phyloP scores from a whole-genome alignment of 2,113 vertebrate species.

The Corythoichthys intestinalis region DNA sequence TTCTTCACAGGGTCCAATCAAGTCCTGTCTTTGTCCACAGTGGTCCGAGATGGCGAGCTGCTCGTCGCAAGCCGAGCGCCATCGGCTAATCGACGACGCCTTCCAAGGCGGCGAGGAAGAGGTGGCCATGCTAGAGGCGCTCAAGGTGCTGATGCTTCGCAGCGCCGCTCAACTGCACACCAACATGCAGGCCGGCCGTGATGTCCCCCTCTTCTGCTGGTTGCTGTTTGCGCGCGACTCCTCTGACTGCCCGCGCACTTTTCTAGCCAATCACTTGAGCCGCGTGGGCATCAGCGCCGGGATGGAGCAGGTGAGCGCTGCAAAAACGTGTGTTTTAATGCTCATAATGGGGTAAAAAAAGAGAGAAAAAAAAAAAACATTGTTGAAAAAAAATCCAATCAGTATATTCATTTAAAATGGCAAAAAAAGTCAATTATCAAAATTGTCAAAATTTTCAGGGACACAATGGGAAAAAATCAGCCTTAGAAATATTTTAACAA shows the following conservation, averaged over 20 bases:
- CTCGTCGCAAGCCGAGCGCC: constrained; percentile 63
- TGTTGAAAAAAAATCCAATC: no score
- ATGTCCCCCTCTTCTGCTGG: constrained; percentile 93
- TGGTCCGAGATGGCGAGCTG: constrained; percentile 60
- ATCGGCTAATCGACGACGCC: constrained; percentile 78
- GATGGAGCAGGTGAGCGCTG: constrained; percentile 82
- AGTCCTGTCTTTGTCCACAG: constrained; percentile 28
- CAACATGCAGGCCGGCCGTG: constrained; percentile 74
- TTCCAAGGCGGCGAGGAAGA: constrained; percentile 87
- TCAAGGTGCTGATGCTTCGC: constrained; percentile 93
- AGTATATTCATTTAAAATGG: no score
- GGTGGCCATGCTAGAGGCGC: constrained; percentile 86
- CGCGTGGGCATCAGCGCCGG: constrained; percentile 89
- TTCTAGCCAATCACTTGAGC: constrained; percentile 91
- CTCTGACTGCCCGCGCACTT: constrained; percentile 81
- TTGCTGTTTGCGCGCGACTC: constrained; percentile 93
- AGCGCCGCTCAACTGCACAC: constrained; percentile 82
- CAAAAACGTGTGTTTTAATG: no score
- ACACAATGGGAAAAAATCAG: no score
- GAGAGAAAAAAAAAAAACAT: no score
- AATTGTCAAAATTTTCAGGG: no score
- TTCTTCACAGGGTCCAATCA: no score
- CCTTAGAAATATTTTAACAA: no score
- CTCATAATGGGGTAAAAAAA: no score
- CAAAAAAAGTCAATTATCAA: no score